Evolutionary conservation across 2,888 invertebrate genomes (phyloP).

Genomic region (Pocota personata): DNA sequence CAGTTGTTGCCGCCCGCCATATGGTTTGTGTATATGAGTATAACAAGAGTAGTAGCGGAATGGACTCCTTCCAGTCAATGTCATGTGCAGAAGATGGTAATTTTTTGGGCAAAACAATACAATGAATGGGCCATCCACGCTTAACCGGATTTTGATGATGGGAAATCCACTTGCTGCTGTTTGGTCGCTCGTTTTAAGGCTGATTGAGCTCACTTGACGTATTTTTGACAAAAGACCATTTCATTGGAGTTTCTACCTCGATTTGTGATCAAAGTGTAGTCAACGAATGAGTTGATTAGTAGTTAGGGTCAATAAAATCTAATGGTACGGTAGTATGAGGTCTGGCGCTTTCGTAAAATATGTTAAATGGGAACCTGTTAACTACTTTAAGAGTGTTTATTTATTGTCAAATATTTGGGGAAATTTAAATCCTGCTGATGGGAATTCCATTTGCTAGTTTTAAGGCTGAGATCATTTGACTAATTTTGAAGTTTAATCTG

Average conservation of each 20-base stretch:
- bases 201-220: not conserved
- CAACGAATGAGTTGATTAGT: not conserved
- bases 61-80: not conserved
- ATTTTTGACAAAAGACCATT: not conserved
- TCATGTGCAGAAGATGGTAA: conserved; percentile 6
- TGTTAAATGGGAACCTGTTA: not conserved
- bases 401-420: not conserved
- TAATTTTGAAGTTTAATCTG: not conserved
- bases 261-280: conserved; percentile 9
- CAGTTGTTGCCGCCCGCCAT: not conserved
- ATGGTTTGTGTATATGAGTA: not conserved
- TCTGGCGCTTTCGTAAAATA: not conserved
- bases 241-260: not conserved
- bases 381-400: not conserved
- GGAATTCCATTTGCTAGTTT: conserved; percentile 12
- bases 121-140: not conserved
- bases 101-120: not conserved
- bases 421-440: not conserved
- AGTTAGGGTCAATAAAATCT: not conserved
- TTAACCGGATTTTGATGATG: conserved; percentile 26
- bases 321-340: not conserved
- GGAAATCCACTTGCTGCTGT: conserved; percentile 24
- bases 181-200: not conserved
- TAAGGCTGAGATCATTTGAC: not conserved
- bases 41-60: not conserved